Evolutionary conservation across 1,140 invertebrate species (phyloP).

Genomic region (Drosophila baimaii): DNA sequence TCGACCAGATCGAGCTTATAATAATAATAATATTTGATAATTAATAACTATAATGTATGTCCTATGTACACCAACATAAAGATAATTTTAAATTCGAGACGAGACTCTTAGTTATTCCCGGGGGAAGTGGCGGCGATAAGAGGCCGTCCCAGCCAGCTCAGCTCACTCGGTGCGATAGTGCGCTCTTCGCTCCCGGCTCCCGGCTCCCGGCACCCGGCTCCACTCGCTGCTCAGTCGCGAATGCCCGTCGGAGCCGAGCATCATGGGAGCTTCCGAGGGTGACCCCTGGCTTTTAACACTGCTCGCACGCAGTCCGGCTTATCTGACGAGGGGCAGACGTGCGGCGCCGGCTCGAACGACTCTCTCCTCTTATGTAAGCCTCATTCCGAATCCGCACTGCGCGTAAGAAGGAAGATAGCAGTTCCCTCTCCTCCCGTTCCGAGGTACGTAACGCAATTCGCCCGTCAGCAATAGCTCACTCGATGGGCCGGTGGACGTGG

Average conservation of each 20-base stretch:
- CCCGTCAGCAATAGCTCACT: too few relatives aligned
- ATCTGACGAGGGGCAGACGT: too few relatives aligned
- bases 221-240: not conserved
- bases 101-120: not conserved
- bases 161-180: too few relatives aligned
- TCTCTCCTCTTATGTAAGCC: not conserved
- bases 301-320: too few relatives aligned
- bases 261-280: too few relatives aligned
- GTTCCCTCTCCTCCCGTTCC: not conserved
- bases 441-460: too few relatives aligned
- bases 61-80: conserved; percentile 38
- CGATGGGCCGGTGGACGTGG: not conserved
- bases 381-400: too few relatives aligned
- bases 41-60: conserved; percentile 16
- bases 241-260: not conserved
- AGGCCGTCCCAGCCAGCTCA: not conserved
- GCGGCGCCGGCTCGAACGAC: not conserved
- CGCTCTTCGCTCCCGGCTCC: too few relatives aligned
- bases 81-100: not conserved
- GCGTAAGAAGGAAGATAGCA: not conserved
- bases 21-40: conserved; percentile 15
- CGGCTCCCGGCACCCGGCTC: too few relatives aligned
- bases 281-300: too few relatives aligned
- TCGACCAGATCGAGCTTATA: conserved; percentile 36
- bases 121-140: not conserved